A percentile compares a stretch with the other conserved stretches of the same genome.
phyloP scores from a whole-genome alignment of 2,113 vertebrate genomes.

The Tragelaphus scriptus region DNA sequence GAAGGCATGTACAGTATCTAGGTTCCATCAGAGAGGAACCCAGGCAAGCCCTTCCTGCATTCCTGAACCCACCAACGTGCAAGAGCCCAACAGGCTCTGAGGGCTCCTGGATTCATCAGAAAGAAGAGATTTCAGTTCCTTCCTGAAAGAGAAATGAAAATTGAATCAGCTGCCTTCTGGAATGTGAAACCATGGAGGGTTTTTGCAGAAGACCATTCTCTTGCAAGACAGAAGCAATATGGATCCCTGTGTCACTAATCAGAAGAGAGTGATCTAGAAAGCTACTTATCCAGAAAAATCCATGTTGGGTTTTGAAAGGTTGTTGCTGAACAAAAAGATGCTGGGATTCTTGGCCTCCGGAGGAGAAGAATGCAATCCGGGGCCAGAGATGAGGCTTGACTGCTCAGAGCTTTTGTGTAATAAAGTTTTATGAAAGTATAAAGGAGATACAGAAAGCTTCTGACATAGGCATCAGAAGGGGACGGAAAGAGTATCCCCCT shows the following conservation, averaged over 20 bases:
- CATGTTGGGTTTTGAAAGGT: not conserved
- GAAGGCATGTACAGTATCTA: not conserved
- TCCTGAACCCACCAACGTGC: not conserved
- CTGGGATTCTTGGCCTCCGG: too few relatives aligned
- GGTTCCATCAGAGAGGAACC: not conserved
- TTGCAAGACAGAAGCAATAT: not conserved
- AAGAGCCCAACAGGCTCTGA: not conserved
- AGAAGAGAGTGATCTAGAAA: not conserved
- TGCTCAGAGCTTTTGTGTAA: too few relatives aligned
- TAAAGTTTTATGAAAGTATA: too few relatives aligned
- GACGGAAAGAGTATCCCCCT: too few relatives aligned
- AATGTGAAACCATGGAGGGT: not conserved
- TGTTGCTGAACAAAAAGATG: too few relatives aligned
- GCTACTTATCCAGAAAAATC: not conserved
- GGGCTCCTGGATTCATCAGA: not conserved
- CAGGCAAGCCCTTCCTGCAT: not conserved
- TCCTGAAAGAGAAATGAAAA: not conserved
- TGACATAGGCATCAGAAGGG: too few relatives aligned
- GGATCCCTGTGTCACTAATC: not conserved
- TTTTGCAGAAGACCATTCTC: not conserved
- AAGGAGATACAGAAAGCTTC: too few relatives aligned
- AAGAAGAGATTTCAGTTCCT: not conserved
- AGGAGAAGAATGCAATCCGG: too few relatives aligned
- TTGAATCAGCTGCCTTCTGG: not conserved
- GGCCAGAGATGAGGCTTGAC: too few relatives aligned